phyloP scores from a whole-genome alignment of 2,888 invertebrate species.

The Acrocyrtus sp. region DNA sequence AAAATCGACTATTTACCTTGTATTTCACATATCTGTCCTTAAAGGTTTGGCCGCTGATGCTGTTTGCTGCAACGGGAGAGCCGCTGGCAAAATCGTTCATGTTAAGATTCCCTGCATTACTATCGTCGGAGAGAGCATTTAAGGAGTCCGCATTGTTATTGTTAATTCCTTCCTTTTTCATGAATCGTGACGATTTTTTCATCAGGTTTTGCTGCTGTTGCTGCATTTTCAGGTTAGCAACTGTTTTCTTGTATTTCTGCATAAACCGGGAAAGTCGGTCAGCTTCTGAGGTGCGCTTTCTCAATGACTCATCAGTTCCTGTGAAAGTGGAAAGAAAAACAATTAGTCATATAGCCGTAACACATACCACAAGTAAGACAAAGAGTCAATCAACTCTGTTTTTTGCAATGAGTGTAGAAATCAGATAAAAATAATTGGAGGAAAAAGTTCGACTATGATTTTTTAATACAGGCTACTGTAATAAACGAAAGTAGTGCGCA shows the following conservation, averaged over 20 bases:
- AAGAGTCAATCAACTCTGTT: too few relatives aligned
- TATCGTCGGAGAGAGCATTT: slow-evolving; percentile 34
- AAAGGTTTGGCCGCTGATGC: slow-evolving; percentile 55
- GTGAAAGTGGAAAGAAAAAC: not conserved
- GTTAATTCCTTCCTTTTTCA: slow-evolving; percentile 33
- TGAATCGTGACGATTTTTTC: slow-evolving; percentile 43
- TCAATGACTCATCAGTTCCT: slow-evolving; percentile 20
- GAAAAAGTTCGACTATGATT: too few relatives aligned
- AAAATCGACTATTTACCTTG: slow-evolving; percentile 71
- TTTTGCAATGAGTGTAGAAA: not conserved
- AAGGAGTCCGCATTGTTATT: slow-evolving; percentile 30
- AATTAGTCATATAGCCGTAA: too few relatives aligned
- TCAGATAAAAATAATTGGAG: not conserved
- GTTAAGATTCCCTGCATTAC: slow-evolving; percentile 38
- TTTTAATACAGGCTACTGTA: too few relatives aligned
- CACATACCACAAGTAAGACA: too few relatives aligned
- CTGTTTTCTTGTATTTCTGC: slow-evolving; percentile 74
- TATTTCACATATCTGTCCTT: slow-evolving; percentile 69
- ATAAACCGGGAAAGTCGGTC: slow-evolving; percentile 73
- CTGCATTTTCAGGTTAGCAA: slow-evolving; percentile 69
- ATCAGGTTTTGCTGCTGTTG: slow-evolving; percentile 52
- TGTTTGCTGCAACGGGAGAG: slow-evolving; percentile 53
- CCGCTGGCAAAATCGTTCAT: slow-evolving; percentile 60
- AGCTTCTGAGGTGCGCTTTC: slow-evolving; percentile 66
- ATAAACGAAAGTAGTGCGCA: too few relatives aligned